These are phyloP conservation scores for Nomia melanderi DNA, from an alignment of 1,140 invertebrate species.

Conservation along the genomic window DNA sequence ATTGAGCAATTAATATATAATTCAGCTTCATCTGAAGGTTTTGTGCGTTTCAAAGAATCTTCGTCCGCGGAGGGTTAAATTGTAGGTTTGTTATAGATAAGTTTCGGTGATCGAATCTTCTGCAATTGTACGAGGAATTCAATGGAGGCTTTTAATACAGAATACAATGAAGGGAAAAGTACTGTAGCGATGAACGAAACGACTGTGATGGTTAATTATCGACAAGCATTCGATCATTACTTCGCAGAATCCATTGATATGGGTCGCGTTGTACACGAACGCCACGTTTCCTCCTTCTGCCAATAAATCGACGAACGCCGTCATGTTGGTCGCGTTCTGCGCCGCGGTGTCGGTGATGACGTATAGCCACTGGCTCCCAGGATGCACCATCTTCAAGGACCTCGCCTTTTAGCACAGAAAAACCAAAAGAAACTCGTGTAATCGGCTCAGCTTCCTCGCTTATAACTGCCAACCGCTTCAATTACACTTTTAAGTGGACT, in stretches of 20 bases:
- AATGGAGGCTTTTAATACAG: too few relatives aligned
- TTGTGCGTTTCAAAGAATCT: too few relatives aligned
- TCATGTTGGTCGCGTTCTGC: conserved; percentile 79
- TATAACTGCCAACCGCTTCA: not conserved
- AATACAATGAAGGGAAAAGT: too few relatives aligned
- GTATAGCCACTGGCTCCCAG: conserved; percentile 90
- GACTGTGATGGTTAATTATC: not conserved
- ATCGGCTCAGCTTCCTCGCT: not conserved
- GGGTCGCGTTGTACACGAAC: conserved; percentile 88
- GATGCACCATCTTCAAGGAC: conserved; percentile 84
- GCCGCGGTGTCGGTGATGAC: conserved; percentile 84
- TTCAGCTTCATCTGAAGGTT: too few relatives aligned
- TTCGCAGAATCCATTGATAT: conserved; percentile 78
- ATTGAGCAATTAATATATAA: too few relatives aligned
- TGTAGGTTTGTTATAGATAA: too few relatives aligned
- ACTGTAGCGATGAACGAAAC: not conserved
- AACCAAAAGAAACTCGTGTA: not conserved
- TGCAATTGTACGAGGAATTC: too few relatives aligned
- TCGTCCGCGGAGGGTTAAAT: too few relatives aligned
- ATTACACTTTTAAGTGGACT: not conserved
- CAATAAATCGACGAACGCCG: conserved; percentile 82
- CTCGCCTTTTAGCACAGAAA: conserved; percentile 81
- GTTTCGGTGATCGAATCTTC: too few relatives aligned
- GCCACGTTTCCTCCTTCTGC: conserved; percentile 92
- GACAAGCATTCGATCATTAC: conserved; percentile 73